Conservation (phyloP, 53 echinoderm and acorn worm genomes). For the Astropecten irregularis region DNA sequence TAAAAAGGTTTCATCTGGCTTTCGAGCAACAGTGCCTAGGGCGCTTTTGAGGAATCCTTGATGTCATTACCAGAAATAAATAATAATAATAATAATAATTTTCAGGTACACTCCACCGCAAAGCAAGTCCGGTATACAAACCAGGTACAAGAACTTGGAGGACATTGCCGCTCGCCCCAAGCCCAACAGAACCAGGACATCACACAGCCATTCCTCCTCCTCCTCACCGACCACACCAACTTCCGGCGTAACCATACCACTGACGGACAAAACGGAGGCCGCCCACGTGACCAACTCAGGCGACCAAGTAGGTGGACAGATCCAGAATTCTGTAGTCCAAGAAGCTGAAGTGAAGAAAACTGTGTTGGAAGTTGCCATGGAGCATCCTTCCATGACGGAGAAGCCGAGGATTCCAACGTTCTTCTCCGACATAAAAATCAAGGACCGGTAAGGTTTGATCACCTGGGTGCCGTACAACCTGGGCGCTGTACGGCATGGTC, state of each 20-base stretch:
- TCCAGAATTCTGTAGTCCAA: not conserved
- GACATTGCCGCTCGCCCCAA: slow-evolving; percentile 84
- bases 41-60: too few species aligned
- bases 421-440: slow-evolving; percentile 76
- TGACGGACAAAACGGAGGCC: not conserved
- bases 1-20: too few species aligned
- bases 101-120: slow-evolving; percentile 84
- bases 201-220: slow-evolving; percentile 36
- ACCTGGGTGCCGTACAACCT: too few species aligned
- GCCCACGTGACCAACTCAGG: not conserved
- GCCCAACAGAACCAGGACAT: slow-evolving; percentile 37
- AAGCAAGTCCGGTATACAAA: slow-evolving; percentile 73
- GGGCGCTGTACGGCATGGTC: too few species aligned
- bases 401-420: slow-evolving; percentile 69
- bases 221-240: slow-evolving; percentile 31
- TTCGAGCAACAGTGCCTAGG: too few species aligned
- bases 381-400: slow-evolving; percentile 48
- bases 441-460: too few species aligned
- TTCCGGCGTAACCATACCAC: not conserved
- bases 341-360: slow-evolving; percentile 11
- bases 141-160: slow-evolving; percentile 87
- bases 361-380: slow-evolving; percentile 6
- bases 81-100: too few species aligned
- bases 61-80: too few species aligned
- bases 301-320: not conserved